Evolutionary conservation across 2,797 vertebrate species (phyloP).

Genomic region (Ctenopoma kingsleyae): DNA sequence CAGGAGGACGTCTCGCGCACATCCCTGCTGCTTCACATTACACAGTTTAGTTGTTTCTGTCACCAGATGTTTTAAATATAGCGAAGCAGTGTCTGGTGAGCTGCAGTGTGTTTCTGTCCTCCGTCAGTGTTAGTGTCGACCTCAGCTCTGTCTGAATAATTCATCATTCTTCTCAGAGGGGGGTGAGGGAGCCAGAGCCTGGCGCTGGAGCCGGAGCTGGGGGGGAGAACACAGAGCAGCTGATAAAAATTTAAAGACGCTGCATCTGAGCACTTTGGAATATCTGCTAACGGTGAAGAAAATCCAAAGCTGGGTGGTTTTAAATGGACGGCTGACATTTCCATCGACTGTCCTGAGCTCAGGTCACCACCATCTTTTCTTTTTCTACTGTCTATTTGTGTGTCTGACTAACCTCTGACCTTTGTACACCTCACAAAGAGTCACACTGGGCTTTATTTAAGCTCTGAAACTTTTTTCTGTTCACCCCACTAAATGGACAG

Average conservation of each 20-base stretch:
- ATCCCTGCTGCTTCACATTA: no score
- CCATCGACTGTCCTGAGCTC: slow-evolving; percentile 1
- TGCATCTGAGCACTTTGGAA: slow-evolving; percentile 39
- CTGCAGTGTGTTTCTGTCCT: slow-evolving; percentile 23
- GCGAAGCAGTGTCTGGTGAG: background rate
- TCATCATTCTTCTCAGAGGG: slow-evolving; percentile 10
- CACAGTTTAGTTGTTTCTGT: background rate
- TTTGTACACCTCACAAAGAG: background rate
- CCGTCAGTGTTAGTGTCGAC: slow-evolving; percentile 30
- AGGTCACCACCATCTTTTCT: background rate
- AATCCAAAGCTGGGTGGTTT: slow-evolving; percentile 12
- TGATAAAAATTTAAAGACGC: slow-evolving; percentile 62
- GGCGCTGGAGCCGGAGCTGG: no score
- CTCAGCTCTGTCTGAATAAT: slow-evolving; percentile 56
- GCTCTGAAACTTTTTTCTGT: background rate
- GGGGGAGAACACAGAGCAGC: background rate
- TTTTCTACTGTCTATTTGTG: background rate
- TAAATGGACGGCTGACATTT: slow-evolving; percentile 33
- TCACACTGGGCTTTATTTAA: background rate
- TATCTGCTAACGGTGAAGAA: slow-evolving; percentile 44
- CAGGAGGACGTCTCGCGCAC: no score
- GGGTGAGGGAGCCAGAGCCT: background rate
- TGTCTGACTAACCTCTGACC: slow-evolving; percentile 6
- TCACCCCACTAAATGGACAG: no score
- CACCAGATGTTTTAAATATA: background rate